Base-by-base conservation (phyloP, 2,888 invertebrate species). In the Eupithecia vulgata region DNA sequence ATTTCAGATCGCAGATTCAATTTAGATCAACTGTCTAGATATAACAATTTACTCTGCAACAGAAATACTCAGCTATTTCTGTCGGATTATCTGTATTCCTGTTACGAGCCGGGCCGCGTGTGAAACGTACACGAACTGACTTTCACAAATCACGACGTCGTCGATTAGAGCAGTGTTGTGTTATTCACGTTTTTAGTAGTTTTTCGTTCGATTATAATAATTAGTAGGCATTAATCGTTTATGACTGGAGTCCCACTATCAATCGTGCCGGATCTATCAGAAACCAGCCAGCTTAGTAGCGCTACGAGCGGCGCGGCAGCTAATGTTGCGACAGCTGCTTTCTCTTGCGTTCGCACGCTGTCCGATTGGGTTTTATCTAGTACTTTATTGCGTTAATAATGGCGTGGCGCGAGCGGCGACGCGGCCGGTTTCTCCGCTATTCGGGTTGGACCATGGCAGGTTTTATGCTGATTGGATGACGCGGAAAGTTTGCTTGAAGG, bases 271-370 rank as follows among this genome's bases (percentile, higher is more conserved):
- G 82, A 83, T 83, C 81, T 59, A 79, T 82, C 84, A 81, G 80
- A 86, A 90, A 86, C 84, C 83, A 84, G 85, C 81, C 81, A 83
- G 87, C 84, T 59, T 59, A 82, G 83, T 82, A 85, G 88, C 84
- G 88, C 85, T 89, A 88, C 88, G 87, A 87, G 84, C 37, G n/a
- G 62, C 34, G 37, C 61, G 67, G 86, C 86, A 79, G 81, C 87
- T 86, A 87, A 90, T 88, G 91, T 91, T 91, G 91, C 93, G 89
- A 92, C 92, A 87, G 85, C 89, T 84, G 90, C 94, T 94, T 94
- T 94, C 94, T 90, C 93, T 84, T 74, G 79, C 89, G 92, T 94
- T 94, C 94, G 91, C 94, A 94, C 94, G 94, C 94, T 93, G 94
- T 94, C 94, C 83, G 87, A 85, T 81, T 87, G 88, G 88, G 89